Percentiles rank a stretch among this genome's conserved stretches.
Conservation (phyloP, 2,888 invertebrate genomes). For the Cataglyphis cursor region DNA sequence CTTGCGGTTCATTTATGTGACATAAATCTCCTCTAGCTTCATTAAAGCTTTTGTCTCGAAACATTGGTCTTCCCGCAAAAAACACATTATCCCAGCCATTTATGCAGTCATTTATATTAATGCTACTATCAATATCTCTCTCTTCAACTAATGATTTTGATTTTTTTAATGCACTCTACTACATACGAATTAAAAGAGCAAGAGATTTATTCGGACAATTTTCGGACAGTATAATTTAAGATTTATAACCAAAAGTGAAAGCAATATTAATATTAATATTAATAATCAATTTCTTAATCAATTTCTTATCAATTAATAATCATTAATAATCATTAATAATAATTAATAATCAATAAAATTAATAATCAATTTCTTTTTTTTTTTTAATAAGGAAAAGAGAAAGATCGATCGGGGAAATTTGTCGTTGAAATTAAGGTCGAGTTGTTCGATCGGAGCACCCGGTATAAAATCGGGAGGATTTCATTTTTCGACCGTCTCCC, state of each 20-base stretch:
- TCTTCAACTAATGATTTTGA: not conserved
- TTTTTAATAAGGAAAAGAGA: not conserved
- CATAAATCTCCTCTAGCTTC: not conserved
- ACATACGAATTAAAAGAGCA: not conserved
- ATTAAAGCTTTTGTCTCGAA: not conserved
- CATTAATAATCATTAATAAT: too few species aligned
- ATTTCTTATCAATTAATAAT: too few species aligned
- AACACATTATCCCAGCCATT: not conserved
- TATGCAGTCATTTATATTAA: not conserved
- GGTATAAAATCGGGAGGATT: not conserved
- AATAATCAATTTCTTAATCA: too few species aligned
- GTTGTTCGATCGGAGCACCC: not conserved
- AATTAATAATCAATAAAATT: too few species aligned
- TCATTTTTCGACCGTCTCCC: not conserved
- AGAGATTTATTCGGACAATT: constrained; percentile 11
- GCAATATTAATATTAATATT: too few species aligned
- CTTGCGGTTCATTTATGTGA: not conserved
- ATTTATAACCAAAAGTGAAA: not conserved
- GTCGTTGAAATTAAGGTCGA: constrained; percentile 19
- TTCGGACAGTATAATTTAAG: not conserved
- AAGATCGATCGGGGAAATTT: not conserved
- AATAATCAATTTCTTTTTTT: not conserved
- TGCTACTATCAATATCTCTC: not conserved
- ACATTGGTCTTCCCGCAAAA: not conserved
- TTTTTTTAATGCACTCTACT: not conserved